Conservation (phyloP, 2,888 invertebrate species). For the Thymelicus lineola region DNA sequence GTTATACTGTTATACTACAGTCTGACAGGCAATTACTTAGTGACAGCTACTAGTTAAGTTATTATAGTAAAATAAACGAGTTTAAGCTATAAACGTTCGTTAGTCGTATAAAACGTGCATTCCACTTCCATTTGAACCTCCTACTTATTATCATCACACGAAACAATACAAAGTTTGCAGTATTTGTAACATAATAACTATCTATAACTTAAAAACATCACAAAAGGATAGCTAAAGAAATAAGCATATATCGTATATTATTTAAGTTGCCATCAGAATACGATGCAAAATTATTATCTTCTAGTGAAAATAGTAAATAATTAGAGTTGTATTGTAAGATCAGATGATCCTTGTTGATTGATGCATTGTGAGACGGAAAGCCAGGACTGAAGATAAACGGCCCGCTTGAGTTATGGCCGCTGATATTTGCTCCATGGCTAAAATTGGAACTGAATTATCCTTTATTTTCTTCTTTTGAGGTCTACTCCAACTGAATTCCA, state of each 20-base stretch:
- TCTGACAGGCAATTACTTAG: no score
- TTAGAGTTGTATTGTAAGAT: constrained; percentile 52
- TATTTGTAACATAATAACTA: no score
- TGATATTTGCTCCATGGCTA: constrained; percentile 37
- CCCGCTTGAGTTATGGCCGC: constrained; percentile 32
- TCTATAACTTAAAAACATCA: no score
- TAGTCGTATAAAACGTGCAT: no score
- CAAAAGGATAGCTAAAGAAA: no score
- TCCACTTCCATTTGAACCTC: no score
- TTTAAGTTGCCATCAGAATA: constrained; percentile 5
- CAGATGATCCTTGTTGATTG: constrained; percentile 59
- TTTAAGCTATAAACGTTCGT: no score
- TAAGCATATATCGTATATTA: not conserved
- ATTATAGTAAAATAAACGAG: no score
- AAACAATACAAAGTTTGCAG: no score
- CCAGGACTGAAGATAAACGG: constrained; percentile 12
- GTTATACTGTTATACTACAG: no score
- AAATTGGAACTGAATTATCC: constrained; percentile 36
- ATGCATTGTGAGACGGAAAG: constrained; percentile 49
- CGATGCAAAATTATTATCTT: constrained; percentile 17
- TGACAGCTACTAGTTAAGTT: no score
- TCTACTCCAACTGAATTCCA: constrained; percentile 13
- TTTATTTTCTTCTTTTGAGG: constrained; percentile 23
- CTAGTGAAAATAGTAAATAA: constrained; percentile 54
- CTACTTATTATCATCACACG: no score